Evolutionary conservation across 2,113 vertebrate species (phyloP), one percentile per base, ranked within the genome.

Genomic region (Channa argus): DNA sequence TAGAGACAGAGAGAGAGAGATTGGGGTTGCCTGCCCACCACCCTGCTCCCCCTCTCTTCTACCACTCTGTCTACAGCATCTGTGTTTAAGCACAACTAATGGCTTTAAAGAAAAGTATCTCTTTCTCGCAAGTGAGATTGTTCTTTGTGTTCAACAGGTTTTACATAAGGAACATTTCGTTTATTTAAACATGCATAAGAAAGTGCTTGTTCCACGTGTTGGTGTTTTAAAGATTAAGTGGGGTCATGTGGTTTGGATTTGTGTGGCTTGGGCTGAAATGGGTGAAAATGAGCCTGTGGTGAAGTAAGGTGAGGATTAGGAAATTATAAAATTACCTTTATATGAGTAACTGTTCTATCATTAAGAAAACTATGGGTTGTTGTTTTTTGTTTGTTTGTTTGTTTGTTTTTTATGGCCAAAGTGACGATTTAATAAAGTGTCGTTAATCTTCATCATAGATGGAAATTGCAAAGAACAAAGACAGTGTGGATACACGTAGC

Each of bases 231-330:
- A 85, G 90, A 92, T 90, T 90, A 86, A 51, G 74, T 60, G 77
- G 58, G 86, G 88, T 93, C 92, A 93, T 93, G 91, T 86, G 91
- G 85, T 89, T 84, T 61, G 88, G 90, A 94, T 92, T 93, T 93
- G 56, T 71, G 73, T 73, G 86, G 88, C 88, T 93, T 93, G 93
- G 74, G 65, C 68, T 82, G 77, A 88, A 92, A 84, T 80, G 84
- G 72, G 80, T 82, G 58, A 86, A 87, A 83, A 72, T 87, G 81
- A 77, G 67, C 53, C 56, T 37, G 13, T 37, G 60, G 62, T 76
- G 62, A 72, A 53, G 63, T 60, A 63, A 63, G 12, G 39, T 7
- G 46, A 84, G 51, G 50, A 58, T 55, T 65, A 63, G 47, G 39
- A 60, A 83, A 70, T 70, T 54, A 38, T 56, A 47, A 63, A 63